Evolutionary conservation across 1,140 invertebrate genomes (phyloP).

Genomic region (Bathynomus jamesi): DNA sequence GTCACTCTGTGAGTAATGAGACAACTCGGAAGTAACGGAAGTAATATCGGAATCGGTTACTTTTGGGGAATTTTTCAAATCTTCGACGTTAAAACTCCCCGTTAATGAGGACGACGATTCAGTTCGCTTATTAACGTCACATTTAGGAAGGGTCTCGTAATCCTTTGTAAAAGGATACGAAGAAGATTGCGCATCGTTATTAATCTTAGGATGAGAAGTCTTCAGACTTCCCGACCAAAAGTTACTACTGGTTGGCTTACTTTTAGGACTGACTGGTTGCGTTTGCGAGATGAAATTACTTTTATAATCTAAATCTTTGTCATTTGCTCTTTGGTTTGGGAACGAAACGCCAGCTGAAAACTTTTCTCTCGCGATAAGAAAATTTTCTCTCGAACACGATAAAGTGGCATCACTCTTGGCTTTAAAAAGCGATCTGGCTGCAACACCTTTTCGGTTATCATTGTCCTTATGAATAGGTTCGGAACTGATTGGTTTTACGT

Average conservation of each 20-base stretch:
- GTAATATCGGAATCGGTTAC: background rate
- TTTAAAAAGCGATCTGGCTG: too few species aligned
- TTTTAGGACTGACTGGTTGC: background rate
- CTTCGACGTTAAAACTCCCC: background rate
- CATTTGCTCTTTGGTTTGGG: background rate
- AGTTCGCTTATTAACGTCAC: too few species aligned
- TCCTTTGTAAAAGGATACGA: too few species aligned
- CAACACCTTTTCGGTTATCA: too few species aligned
- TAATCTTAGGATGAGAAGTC: background rate
- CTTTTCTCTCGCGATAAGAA: background rate
- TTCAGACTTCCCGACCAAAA: background rate
- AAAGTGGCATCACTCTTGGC: background rate
- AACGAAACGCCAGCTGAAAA: background rate
- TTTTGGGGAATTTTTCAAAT: background rate
- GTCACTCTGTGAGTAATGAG: too few species aligned
- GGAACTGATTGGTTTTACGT: slow-evolving; percentile 14
- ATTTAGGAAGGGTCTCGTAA: too few species aligned
- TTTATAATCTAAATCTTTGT: too few species aligned
- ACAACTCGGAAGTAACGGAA: slow-evolving; percentile 8
- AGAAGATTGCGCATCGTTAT: background rate
- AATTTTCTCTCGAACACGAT: background rate
- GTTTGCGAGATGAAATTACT: background rate
- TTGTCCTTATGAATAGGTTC: slow-evolving; percentile 14
- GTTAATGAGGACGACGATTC: background rate
- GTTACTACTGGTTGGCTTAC: background rate